Percentiles rank a stretch among this genome's conserved stretches.
phyloP scores from a whole-genome alignment of 2,888 invertebrate genomes.

The Pseudococcus jackbeardsleyi region DNA sequence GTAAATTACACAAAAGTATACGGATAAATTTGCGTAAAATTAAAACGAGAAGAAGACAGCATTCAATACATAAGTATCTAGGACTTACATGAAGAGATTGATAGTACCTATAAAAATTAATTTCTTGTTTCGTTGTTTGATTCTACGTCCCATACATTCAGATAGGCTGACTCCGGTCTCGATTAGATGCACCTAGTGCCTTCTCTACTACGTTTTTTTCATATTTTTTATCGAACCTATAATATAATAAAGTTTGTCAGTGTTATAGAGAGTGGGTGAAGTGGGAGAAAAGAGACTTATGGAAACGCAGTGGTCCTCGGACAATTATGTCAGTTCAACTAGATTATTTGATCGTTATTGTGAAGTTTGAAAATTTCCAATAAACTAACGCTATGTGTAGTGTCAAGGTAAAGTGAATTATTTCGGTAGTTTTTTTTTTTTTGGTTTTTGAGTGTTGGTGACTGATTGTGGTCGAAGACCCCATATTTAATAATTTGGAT shows the following conservation, averaged over 20 bases:
- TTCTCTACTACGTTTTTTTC: constrained; percentile 6
- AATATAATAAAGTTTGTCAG: constrained; percentile 24
- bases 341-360: constrained; percentile 42
- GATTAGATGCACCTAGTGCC: constrained; percentile 8
- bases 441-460: not conserved
- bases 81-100: not conserved
- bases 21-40: constrained; percentile 37
- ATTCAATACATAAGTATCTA: not conserved
- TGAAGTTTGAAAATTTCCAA: constrained; percentile 2
- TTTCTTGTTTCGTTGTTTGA: not conserved
- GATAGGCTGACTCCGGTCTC: not conserved
- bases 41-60: not conserved
- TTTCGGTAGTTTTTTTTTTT: not conserved
- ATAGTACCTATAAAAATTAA: not conserved
- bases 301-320: constrained; percentile 52
- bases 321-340: constrained; percentile 47
- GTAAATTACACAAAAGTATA: constrained; percentile 20
- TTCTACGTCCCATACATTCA: constrained; percentile 34
- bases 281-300: constrained; percentile 56
- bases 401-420: constrained; percentile 11
- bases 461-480: not conserved
- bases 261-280: constrained; percentile 36
- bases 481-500: not conserved
- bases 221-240: not conserved
- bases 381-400: constrained; percentile 18